Base-by-base conservation (phyloP, 1,140 invertebrate species). In the Lethrus apterus region DNA sequence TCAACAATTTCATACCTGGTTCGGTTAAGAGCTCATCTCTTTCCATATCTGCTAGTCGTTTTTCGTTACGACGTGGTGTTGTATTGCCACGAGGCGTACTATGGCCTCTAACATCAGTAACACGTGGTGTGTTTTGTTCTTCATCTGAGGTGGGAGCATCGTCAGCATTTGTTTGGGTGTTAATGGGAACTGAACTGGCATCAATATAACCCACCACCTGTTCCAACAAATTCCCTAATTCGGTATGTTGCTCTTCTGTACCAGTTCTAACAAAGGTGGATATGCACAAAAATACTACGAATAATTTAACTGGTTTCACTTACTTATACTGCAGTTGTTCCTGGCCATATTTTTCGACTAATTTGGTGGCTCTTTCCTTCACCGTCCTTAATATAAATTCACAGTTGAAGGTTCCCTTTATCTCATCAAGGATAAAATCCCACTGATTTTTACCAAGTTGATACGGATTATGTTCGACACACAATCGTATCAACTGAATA, bases 111-210 rank as follows among this genome's bases (percentile, higher is more conserved):
- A n/a, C n/a, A n/a, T n/a, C n/a, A n/a, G n/a, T n/a, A n/a, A n/a
- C n/a, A n/a, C n/a, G n/a, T n/a, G n/a, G n/a, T n/a, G n/a, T n/a
- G n/a, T n/a, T n/a, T n/a, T n/a, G n/a, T n/a, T 29, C 24, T 29
- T 29, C 24, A 29, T 29, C 24, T 29, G 7, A 7, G n/a, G 24
- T 8, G 24, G 24, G 24, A 29, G 24, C 24, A n/a, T 8, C n/a
- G 7, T 29, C 24, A 29, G 24, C n/a, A 29, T 29, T n/a, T 29
- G 24, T 29, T 29, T 29, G 24, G 7, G 7, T 7, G 24, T 29
- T 29, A 29, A 29, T 29, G 24, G 24, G 24, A n/a, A 29, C 24
- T n/a, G n/a, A 29, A 29, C 24, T 29, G 24, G 24, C 24, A 29
- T 29, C 24, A 29, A 29, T n/a, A 29, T 29, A 29, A n/a, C 24